phyloP scores from a whole-genome alignment of 2,888 invertebrate genomes.

The Xanthia icteritia region DNA sequence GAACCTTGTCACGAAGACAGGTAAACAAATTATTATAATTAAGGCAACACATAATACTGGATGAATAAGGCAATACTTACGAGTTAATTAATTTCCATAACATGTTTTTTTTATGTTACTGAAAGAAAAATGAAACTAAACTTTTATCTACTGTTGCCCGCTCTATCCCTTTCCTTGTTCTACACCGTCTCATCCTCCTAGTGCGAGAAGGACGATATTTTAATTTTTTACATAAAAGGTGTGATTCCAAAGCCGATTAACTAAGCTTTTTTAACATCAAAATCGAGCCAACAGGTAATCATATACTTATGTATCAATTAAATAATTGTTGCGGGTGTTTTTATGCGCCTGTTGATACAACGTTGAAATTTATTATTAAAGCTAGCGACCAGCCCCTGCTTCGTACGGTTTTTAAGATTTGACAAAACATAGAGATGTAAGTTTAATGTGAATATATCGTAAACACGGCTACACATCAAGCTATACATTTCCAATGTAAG shows the following conservation, averaged over 20 bases:
- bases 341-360: slow-evolving; percentile 22
- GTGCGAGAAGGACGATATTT: slow-evolving; percentile 82
- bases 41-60: background rate
- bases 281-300: slow-evolving; percentile 71
- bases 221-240: slow-evolving; percentile 88
- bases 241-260: slow-evolving; percentile 86
- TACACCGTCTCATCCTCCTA: slow-evolving; percentile 66
- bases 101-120: background rate
- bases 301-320: slow-evolving; percentile 71
- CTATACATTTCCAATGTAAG: too few relatives aligned
- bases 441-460: background rate
- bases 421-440: background rate
- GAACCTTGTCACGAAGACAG: too few relatives aligned
- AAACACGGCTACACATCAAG: too few relatives aligned
- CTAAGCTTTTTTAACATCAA: slow-evolving; percentile 76
- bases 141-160: background rate
- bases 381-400: background rate
- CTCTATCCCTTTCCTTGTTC: slow-evolving; percentile 65
- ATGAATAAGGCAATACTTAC: too few relatives aligned
- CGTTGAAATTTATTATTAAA: background rate
- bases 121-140: background rate
- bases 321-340: slow-evolving; percentile 31
- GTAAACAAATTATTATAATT: too few relatives aligned
- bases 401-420: background rate
- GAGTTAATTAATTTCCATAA: background rate